phyloP scores from a whole-genome alignment of 2,797 vertebrate species.

The Babyrousa celebensis region DNA sequence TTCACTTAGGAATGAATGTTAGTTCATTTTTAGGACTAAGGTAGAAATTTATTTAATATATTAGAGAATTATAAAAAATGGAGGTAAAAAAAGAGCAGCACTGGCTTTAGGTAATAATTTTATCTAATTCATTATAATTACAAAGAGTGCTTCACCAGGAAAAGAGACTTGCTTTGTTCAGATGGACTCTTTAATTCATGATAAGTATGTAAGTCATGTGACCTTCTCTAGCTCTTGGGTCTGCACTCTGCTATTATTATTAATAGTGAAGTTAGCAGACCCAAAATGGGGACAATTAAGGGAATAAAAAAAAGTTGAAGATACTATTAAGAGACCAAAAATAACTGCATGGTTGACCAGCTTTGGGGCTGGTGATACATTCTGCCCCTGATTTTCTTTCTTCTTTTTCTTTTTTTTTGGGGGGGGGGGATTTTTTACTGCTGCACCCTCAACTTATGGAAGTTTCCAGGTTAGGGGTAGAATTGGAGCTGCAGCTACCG shows the following conservation, averaged over 20 bases:
- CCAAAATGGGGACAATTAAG: background rate
- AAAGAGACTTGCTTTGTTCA: background rate
- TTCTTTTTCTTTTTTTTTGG: too few relatives aligned
- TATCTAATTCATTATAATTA: background rate
- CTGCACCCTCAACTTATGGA: too few relatives aligned
- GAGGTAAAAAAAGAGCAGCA: background rate
- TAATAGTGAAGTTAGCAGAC: background rate
- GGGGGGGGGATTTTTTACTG: too few relatives aligned
- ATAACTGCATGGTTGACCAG: too few relatives aligned
- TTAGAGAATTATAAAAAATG: conserved; percentile 31
- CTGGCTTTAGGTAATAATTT: background rate
- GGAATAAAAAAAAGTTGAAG: background rate
- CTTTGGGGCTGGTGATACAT: background rate
- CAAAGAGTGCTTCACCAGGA: background rate
- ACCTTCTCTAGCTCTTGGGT: background rate
- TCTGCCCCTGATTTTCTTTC: background rate
- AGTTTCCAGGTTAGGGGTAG: too few relatives aligned
- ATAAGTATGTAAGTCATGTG: background rate
- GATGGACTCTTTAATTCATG: conserved; percentile 59
- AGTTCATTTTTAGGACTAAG: conserved; percentile 48
- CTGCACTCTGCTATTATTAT: background rate
- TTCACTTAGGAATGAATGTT: conserved; percentile 9
- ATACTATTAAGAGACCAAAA: background rate
- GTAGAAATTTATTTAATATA: conserved; percentile 31
- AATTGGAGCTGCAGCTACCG: too few relatives aligned